Evolutionary conservation across 2,113 vertebrate genomes (phyloP), one percentile per base, ranked within the genome.

Genomic region (Raphicerus campestris): DNA sequence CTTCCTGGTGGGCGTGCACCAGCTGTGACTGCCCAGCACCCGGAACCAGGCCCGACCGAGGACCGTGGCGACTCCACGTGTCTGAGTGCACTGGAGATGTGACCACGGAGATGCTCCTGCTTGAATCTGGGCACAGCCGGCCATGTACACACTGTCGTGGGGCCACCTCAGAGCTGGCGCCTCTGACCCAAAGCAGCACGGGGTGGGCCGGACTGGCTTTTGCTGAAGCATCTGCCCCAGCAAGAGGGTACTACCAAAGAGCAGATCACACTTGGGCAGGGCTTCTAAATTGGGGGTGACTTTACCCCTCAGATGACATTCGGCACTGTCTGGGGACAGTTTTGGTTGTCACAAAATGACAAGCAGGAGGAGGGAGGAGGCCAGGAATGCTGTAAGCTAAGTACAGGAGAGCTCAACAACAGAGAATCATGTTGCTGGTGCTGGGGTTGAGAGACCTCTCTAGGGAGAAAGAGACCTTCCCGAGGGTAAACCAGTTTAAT

Each of bases 141-240:
- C 58, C 28, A 5, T 10, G 55, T 8, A 10, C n/a, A 28, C 0
- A 0, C n/a, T 86, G 35, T 39, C 6, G 6, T 1, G 39, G 70
- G 24, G 32, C 28, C 24, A 84, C 24, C 5, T 5, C 7, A n/a
- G 10, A 15, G 45, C 32, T 35, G 39, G 66, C 26, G 9, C 24
- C 2, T 55, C 16, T 45, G 66, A 91, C 81, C 80, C 78, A n/a
- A 20, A 61, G 35, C 83, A 87, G n/a, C 49, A 42, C 0, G 1
- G 42, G 22, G 20, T 30, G 47, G 61, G 56, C 53, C 1, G 0
- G 77, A 35, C 45, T 32, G 32, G 39, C 47, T 73, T 86, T 45
- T 28, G 30, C 56, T 17, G 10, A 70, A 58, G 39, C 5, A 26
- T 56, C 60, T 73, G 8, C n/a, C 35, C 51, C 55, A 1, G 16